Percentiles rank a stretch among this genome's conserved stretches.
phyloP scores from a whole-genome alignment of 2,888 invertebrate genomes.

The Platynereis dumerilii region DNA sequence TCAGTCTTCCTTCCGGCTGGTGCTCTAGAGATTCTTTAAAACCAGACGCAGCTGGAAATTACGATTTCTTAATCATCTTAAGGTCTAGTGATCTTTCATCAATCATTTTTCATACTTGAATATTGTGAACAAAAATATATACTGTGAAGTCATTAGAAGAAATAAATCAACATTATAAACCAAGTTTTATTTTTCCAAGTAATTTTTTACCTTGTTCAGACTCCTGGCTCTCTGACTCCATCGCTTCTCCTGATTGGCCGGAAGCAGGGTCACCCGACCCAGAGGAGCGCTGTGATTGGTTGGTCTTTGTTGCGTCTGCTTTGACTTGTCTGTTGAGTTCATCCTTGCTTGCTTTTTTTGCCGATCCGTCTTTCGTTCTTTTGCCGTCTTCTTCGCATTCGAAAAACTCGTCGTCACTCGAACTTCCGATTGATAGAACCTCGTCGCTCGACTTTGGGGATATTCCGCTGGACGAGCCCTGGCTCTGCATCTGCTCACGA shows the following conservation, averaged over 20 bases:
- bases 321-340: too few species aligned
- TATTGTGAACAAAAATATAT: too few species aligned
- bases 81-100: too few species aligned
- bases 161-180: too few species aligned
- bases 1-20: slow-evolving; percentile 74
- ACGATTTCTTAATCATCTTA: too few species aligned
- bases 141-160: too few species aligned
- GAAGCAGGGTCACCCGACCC: not conserved
- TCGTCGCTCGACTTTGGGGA: not conserved
- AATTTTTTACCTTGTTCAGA: too few species aligned
- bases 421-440: not conserved
- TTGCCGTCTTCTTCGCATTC: slow-evolving; percentile 47
- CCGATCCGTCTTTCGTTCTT: slow-evolving; percentile 12
- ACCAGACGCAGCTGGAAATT: not conserved
- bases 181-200: too few species aligned
- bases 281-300: too few species aligned
- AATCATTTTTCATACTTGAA: too few species aligned
- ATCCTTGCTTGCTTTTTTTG: slow-evolving; percentile 9
- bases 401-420: slow-evolving; percentile 57
- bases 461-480: slow-evolving; percentile 26
- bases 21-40: slow-evolving; percentile 27
- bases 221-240: too few species aligned
- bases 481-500: slow-evolving; percentile 47
- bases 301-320: too few species aligned
- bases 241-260: not conserved